Base-by-base conservation (phyloP, 2,888 invertebrate species). In the Lysandra coridon region DNA sequence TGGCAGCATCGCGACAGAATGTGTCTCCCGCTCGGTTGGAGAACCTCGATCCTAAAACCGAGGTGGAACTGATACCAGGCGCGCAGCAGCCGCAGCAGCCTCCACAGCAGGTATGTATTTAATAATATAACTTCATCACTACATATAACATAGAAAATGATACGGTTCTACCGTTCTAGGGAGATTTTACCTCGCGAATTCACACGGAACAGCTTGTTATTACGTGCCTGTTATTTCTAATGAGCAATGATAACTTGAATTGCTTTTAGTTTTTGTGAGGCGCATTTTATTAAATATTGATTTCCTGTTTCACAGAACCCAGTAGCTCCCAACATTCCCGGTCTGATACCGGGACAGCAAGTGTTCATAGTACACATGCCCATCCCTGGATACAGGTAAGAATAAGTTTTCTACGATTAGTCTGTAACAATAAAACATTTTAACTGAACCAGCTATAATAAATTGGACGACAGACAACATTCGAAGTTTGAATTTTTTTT, bases 321-420 rank as follows among this genome's bases (percentile, higher is more conserved):
- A 1, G 89, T 90, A 1, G 86, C 89, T 10, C 94, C 92, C 0
- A 90, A 91, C 77, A 80, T 93, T 2, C 94, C 93, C 1, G 94
- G 93, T 0, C 82, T 93, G 14, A 75, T 89, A 1, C 94, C 94
- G 1, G 96, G 95, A 2, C 95, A 95, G 83, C 88, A 95, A 80
- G 95, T 95, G 82, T 96, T 95, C 86, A 95, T 96, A 49, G 91
- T 96, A 0, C 95, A 96, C 83, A 96, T 94, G 94, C 93, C 93
- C 1, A 86, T 94, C 0, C 91, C 93, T 5, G 93, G 93, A 90
- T 83, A 94, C 90, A 90, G 90, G 93, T 81, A 17, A 60, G 75
- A 23, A n/a, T 23, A 23, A 23, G 23, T 23, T 23, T 23, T 23
- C 23, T 23, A 23, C 23, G 23, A 23, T 23, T 23, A 23, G 23